Evolutionary conservation across 2,888 invertebrate genomes (phyloP), one percentile per base, ranked within the genome.

Genomic region (Tetragnatha montana): DNA sequence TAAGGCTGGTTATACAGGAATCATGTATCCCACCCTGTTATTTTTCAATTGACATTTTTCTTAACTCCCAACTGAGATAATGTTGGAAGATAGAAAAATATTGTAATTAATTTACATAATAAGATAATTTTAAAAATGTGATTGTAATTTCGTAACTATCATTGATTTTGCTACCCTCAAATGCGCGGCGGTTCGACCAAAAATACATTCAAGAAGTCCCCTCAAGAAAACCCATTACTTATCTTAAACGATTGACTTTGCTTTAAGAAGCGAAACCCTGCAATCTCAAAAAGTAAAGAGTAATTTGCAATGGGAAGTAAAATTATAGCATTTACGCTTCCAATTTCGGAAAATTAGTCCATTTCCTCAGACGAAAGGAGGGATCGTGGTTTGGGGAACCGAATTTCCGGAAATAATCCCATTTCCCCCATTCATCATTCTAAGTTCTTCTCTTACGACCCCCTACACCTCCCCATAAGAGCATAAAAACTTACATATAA

Each of bases 321-420:
- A 35, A 78, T 85, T 84, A 50, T 69, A 69, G 49, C 84, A 78
- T 78, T 76, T 84, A 78, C 78, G 75, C 78, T 78, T 69, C 22
- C 35, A 85, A 78, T 85, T 85, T 85, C 78, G 22, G 49, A 82
- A 81, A 87, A 87, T 81, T 87, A 78, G 81, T 76, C 70, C 81
- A 88, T 76, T 82, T 76, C 70, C 75, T 71, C 35, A 14, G 6
- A 0, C 17, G 83, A 84, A 76, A 14, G 60, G 19, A 51, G 12
- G 17, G 21, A 69, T 84, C 21, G 74, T 35, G 74, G 51, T 82
- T 74, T n/a, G 4, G 60, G 49, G 49, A 69, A 68, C 35, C 10
- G 51, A 84, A 76, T 21, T 84, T 76, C 75, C 76, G 83, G 76
- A 84, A 84, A 76, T 76, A 84, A 76, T 84, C 49, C 76, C 69